Evolutionary conservation across 1,140 invertebrate species (phyloP).

Genomic region (Zaprionus ghesquierei): DNA sequence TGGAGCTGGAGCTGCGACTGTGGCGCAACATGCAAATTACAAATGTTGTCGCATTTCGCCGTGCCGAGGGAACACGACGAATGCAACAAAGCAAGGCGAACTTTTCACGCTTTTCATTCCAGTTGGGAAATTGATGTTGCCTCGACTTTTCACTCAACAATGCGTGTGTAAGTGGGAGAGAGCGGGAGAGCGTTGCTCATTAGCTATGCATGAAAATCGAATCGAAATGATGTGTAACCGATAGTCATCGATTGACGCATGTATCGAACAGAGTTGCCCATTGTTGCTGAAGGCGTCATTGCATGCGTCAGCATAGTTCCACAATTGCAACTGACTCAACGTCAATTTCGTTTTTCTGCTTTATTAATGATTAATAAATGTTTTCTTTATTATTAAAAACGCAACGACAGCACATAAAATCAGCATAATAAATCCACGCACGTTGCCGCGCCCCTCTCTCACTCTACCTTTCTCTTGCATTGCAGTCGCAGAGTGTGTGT

Average conservation of each 20-base stretch:
- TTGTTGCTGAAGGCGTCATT: not conserved
- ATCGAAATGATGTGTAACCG: constrained; percentile 49
- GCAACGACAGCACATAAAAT: constrained; percentile 66
- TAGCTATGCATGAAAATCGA: constrained; percentile 67
- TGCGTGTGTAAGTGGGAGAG: not conserved
- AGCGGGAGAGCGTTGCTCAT: constrained; percentile 24
- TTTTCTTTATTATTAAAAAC: constrained; percentile 63
- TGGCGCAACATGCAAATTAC: constrained; percentile 58
- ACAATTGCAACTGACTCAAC: constrained; percentile 31
- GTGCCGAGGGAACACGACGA: constrained; percentile 7
- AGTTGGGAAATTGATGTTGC: constrained; percentile 20
- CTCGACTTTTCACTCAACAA: constrained; percentile 1
- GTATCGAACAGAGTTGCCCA: constrained; percentile 7
- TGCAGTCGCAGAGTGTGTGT: not conserved
- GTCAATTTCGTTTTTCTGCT: constrained; percentile 17
- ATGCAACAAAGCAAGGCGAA: constrained; percentile 40
- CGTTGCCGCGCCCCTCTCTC: not conserved
- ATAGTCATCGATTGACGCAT: constrained; percentile 41
- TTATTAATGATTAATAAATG: constrained; percentile 66
- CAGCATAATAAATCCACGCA: constrained; percentile 70
- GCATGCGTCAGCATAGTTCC: constrained; percentile 16
- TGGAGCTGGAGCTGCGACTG: not conserved
- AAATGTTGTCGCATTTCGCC: constrained; percentile 64
- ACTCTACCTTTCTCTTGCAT: not conserved
- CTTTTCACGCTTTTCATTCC: constrained; percentile 34